A percentile compares a stretch with the other conserved stretches of the same genome.
These are phyloP conservation scores for Tipula vernalis DNA, from an alignment of 2,888 invertebrate genomes.

Conservation along the genomic window DNA sequence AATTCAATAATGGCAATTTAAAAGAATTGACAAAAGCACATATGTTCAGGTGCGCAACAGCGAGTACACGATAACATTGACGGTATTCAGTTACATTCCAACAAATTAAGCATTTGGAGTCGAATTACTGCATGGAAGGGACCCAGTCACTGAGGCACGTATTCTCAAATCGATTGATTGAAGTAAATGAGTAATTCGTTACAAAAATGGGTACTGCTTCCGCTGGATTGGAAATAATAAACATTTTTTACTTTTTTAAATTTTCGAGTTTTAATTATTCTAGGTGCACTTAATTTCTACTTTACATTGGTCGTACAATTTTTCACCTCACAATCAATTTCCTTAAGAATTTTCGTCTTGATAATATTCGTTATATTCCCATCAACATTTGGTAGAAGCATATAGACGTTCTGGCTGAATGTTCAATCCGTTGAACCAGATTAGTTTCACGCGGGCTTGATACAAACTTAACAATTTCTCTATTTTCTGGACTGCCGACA, in stretches of 20 bases:
- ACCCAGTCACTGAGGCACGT: not conserved
- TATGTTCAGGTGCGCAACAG: slow-evolving; percentile 25
- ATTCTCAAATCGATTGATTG: not conserved
- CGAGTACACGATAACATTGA: slow-evolving; percentile 28
- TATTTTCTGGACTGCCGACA: slow-evolving; percentile 52
- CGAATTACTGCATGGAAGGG: slow-evolving; percentile 26
- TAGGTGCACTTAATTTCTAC: not conserved
- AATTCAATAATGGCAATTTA: slow-evolving; percentile 19
- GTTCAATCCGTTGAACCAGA: slow-evolving; percentile 74
- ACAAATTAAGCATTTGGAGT: slow-evolving; percentile 28
- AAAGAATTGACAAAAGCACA: slow-evolving; percentile 23
- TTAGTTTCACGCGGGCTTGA: slow-evolving; percentile 55
- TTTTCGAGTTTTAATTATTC: not conserved
- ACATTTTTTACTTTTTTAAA: not conserved
- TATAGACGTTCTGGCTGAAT: slow-evolving; percentile 50
- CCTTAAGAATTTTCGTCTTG: slow-evolving; percentile 29
- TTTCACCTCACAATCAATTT: slow-evolving; percentile 6
- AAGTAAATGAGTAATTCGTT: not conserved
- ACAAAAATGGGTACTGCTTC: slow-evolving; percentile 15
- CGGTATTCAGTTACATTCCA: slow-evolving; percentile 32
- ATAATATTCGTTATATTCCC: slow-evolving; percentile 65
- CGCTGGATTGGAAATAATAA: slow-evolving; percentile 14
- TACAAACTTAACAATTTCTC: slow-evolving; percentile 70
- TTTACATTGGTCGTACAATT: not conserved
- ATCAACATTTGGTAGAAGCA: slow-evolving; percentile 60